These are phyloP conservation scores for Drosophila sordidapex DNA, from an alignment of 2,888 invertebrate species.

Conservation along the genomic window DNA sequence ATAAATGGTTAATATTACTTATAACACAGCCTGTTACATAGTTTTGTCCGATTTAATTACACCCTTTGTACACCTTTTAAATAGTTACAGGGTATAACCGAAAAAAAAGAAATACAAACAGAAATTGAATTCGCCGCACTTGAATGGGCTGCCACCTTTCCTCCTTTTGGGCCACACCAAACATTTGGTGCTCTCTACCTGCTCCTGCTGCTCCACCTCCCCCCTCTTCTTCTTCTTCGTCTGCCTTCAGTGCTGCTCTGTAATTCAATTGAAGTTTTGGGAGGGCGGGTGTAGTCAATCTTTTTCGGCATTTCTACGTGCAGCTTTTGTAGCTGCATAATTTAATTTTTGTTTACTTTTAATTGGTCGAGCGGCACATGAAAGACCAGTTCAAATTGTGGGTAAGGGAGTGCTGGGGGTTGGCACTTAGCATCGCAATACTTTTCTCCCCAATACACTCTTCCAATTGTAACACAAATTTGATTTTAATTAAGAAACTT, in stretches of 20 bases:
- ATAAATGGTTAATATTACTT: background rate
- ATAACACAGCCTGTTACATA: background rate
- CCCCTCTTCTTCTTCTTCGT: constrained; percentile 8
- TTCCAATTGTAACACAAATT: constrained; percentile 50
- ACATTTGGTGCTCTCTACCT: constrained; percentile 24
- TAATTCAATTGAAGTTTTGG: constrained; percentile 73
- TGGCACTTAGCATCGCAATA: constrained; percentile 1
- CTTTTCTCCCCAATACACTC: constrained; percentile 10
- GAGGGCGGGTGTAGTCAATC: constrained; percentile 27
- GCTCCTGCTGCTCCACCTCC: background rate
- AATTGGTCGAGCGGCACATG: constrained; percentile 62
- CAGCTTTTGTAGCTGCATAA: constrained; percentile 73
- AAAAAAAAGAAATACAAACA: constrained; percentile 6
- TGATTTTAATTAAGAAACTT: constrained; percentile 58
- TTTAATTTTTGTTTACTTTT: constrained; percentile 82
- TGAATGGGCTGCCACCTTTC: constrained; percentile 61
- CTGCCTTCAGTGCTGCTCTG: constrained; percentile 14
- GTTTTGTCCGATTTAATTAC: background rate
- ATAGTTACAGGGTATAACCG: constrained; percentile 1
- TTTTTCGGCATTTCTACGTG: constrained; percentile 38
- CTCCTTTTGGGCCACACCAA: constrained; percentile 35
- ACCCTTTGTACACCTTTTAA: background rate
- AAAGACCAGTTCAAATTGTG: background rate
- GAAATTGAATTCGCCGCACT: constrained; percentile 78
- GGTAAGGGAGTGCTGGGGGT: background rate